Base-by-base conservation (phyloP, 2,113 vertebrate genomes). In the Chrysemys picta region DNA sequence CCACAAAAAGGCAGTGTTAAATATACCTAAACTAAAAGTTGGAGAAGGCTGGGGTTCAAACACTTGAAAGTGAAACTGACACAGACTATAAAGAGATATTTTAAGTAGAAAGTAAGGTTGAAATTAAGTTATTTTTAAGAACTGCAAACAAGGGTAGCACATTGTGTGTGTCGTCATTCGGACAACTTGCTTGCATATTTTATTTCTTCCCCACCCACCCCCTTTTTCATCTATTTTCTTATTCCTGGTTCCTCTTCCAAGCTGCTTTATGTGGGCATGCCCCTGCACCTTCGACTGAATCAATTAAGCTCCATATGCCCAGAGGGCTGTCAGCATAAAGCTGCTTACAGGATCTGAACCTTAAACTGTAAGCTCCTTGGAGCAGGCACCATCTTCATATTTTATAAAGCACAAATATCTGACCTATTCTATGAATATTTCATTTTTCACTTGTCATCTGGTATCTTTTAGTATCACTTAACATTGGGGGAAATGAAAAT, bases 351-450 rank as follows among this genome's bases (percentile, higher is more conserved):
- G 83, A 78, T 52, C 82, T 31, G 57, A 24, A 6, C 25, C 52
- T 35, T n/a, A 54, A 47, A 31, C 50, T n/a, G 35, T 8, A 4
- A 8, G 21, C 13, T 52, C 35, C 45, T 19, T n/a, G n/a, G 42
- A 89, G 54, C 5, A 52, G 31, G 38, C 80, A 52, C 1, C 22
- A 29, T 10, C 50, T 49, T 42, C 29, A 7, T 49, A 0, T 13
- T 80, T 89, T 24, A 31, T 1, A 2, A 8, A 75, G 81, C 17
- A 29, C 1, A 0, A 91, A 29, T 2, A 52, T 10, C 3, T 4
- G 49, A 1, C 72, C 14, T 84, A 85, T 29, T 84, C n/a, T 21
- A 3, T 0, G 7, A 82, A 42, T 42, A 22, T 38, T 13, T 72
- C 85, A 87, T 4, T 21, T 89, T 45, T 57, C 47, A 4, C 84